phyloP scores from a whole-genome alignment of 1,140 invertebrate genomes.

The Bemisia tabaci region DNA sequence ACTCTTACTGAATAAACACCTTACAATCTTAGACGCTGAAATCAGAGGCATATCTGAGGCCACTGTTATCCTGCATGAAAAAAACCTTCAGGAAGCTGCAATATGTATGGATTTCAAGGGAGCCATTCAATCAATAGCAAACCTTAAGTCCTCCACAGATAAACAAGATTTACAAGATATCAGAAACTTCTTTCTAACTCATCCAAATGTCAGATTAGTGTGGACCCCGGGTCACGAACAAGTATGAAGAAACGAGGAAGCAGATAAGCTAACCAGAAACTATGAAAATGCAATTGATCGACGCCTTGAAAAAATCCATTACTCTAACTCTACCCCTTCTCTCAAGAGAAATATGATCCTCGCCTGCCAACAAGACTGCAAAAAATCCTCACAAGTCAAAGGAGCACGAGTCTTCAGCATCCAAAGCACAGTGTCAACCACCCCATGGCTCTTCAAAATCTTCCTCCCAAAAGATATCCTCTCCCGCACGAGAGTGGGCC shows the following conservation, averaged over 20 bases:
- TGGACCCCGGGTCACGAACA: not conserved
- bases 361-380: not conserved
- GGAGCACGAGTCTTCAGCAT: not conserved
- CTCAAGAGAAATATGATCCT: not conserved
- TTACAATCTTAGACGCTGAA: not conserved
- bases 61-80: not conserved
- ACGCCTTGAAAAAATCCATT: not conserved
- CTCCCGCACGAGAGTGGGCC: not conserved
- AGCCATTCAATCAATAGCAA: not conserved
- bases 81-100: not conserved
- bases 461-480: not conserved
- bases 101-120: not conserved
- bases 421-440: not conserved
- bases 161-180: not conserved
- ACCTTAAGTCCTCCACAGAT: not conserved
- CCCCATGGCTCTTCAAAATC: not conserved
- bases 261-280: not conserved
- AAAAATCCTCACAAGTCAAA: not conserved
- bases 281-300: not conserved
- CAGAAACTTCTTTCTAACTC: not conserved
- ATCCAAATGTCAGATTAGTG: not conserved
- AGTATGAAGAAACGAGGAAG: not conserved
- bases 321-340: not conserved
- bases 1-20: not conserved
- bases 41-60: not conserved